Conservation (phyloP, 1,140 invertebrate genomes). For the Leptinotarsa undecemlineata region DNA sequence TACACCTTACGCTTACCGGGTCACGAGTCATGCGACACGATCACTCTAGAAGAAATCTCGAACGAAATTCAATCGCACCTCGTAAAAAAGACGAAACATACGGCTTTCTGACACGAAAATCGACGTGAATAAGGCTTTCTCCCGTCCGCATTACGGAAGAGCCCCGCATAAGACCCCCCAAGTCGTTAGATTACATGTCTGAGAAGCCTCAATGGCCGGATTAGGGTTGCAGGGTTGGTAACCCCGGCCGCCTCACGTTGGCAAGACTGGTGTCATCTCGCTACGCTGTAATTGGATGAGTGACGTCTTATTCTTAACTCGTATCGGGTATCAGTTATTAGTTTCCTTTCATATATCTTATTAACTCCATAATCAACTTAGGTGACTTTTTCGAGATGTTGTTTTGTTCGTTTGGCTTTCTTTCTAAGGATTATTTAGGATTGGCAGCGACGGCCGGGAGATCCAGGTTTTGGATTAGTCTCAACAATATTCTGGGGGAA, state of each 20-base stretch:
- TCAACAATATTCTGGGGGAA: too few species aligned
- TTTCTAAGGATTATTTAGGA: neutral
- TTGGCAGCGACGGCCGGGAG: neutral
- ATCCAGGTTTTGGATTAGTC: too few species aligned
- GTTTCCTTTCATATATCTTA: constrained; percentile 31
- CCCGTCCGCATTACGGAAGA: constrained; percentile 4
- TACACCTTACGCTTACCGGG: too few species aligned
- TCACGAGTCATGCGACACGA: too few species aligned
- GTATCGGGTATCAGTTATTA: constrained; percentile 42
- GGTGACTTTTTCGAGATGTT: constrained; percentile 27
- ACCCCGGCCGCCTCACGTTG: constrained; percentile 32
- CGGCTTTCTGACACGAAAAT: neutral
- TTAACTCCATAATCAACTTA: constrained; percentile 40
- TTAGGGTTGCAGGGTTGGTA: constrained; percentile 43
- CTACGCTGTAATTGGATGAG: constrained; percentile 41
- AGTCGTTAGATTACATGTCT: constrained; percentile 33
- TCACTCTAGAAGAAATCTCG: too few species aligned
- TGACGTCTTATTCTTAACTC: constrained; percentile 40
- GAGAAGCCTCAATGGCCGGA: constrained; percentile 37
- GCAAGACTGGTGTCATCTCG: constrained; percentile 31
- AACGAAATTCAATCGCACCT: too few species aligned
- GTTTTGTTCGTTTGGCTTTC: constrained; percentile 6
- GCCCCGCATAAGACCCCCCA: constrained; percentile 24
- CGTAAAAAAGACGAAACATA: neutral
- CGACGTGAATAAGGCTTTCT: constrained; percentile 13